Percentiles rank a stretch among this genome's conserved stretches.
These are phyloP conservation scores for Neodontobutis hainanensis DNA, from an alignment of 2,113 vertebrate genomes.

Conservation along the genomic window DNA sequence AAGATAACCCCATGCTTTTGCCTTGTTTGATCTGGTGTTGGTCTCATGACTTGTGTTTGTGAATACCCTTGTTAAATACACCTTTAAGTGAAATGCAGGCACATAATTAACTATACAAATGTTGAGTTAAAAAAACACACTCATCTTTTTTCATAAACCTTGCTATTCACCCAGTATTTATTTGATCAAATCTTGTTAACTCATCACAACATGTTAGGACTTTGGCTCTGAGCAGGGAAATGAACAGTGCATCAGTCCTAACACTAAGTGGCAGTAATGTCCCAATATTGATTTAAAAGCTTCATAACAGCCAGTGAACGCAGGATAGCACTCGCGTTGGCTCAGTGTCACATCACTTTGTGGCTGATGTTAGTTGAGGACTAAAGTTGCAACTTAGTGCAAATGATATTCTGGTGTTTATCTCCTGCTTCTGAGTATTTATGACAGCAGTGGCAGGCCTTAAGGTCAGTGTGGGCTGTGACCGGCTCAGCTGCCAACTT, in stretches of 20 bases:
- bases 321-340: constrained; percentile 45
- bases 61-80: too few relatives aligned
- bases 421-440: constrained; percentile 53
- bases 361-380: constrained; percentile 36
- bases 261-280: constrained; percentile 59
- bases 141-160: too few relatives aligned
- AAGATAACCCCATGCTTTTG: too few relatives aligned
- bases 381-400: constrained; percentile 19
- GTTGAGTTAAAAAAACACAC: too few relatives aligned
- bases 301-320: constrained; percentile 52
- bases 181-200: too few relatives aligned
- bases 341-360: constrained; percentile 42
- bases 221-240: constrained; percentile 37
- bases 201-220: too few relatives aligned
- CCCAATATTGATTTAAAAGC: constrained; percentile 52
- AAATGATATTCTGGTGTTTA: constrained; percentile 25
- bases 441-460: constrained; percentile 35
- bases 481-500: constrained; percentile 47
- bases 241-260: constrained; percentile 41
- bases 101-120: too few relatives aligned
- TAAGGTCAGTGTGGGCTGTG: constrained; percentile 50
- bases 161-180: too few relatives aligned
- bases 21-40: too few relatives aligned
- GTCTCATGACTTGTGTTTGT: too few relatives aligned
- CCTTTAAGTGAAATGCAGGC: too few relatives aligned